Evolutionary conservation across 2,113 vertebrate genomes (phyloP).

Genomic region (Podarcis raffonei): DNA sequence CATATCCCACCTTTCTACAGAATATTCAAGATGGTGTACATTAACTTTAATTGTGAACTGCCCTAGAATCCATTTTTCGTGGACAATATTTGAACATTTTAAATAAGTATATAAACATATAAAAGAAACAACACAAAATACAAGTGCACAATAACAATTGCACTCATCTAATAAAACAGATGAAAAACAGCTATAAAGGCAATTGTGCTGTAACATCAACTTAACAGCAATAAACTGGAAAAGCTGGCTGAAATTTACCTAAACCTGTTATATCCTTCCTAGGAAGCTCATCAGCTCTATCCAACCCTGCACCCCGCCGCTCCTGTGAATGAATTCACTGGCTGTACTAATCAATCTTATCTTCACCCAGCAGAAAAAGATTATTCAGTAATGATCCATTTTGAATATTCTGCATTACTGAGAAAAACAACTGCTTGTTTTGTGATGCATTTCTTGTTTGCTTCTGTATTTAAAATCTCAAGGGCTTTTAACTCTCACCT

Average conservation of each 20-base stretch:
- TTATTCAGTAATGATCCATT: conserved; percentile 39
- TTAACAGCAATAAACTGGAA: neutral
- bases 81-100: neutral
- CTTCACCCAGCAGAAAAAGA: conserved; percentile 51
- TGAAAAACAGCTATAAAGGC: neutral
- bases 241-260: neutral
- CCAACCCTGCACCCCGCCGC: neutral
- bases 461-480: conserved; percentile 51
- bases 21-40: neutral
- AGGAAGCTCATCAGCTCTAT: conserved; percentile 30
- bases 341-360: conserved; percentile 61
- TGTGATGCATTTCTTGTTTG: conserved; percentile 68
- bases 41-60: neutral
- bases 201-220: neutral
- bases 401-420: conserved; percentile 50
- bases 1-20: neutral
- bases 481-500: conserved; percentile 53
- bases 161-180: neutral
- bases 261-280: conserved; percentile 7
- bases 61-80: neutral
- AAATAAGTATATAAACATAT: neutral
- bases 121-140: neutral
- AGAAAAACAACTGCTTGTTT: conserved; percentile 40
- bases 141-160: neutral
- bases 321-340: conserved; percentile 22